Conservation (phyloP, 1,140 invertebrate genomes). For the Apis laboriosa region DNA sequence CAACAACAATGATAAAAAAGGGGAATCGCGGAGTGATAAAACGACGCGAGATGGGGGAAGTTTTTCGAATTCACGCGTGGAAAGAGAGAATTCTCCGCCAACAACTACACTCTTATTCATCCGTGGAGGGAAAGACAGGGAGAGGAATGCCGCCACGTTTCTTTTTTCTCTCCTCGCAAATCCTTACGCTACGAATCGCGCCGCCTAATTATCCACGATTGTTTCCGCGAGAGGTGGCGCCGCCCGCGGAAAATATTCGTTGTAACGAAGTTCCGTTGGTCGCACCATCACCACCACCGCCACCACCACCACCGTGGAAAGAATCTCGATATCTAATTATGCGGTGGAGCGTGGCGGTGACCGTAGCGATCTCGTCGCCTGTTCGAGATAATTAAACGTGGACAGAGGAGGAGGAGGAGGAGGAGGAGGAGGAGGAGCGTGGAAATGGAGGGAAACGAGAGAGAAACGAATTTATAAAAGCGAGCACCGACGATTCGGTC, state of each 20-base stretch:
- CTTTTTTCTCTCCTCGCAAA: background rate
- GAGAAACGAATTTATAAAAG: constrained; percentile 29
- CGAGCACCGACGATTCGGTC: background rate
- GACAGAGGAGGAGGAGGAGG: background rate
- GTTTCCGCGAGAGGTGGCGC: background rate
- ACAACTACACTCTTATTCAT: background rate
- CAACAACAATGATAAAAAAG: no score
- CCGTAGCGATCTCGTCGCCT: constrained; percentile 4
- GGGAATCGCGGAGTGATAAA: no score
- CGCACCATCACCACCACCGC: no score
- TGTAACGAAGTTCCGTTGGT: constrained; percentile 14
- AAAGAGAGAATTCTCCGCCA: background rate
- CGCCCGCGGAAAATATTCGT: constrained; percentile 19
- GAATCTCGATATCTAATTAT: constrained; percentile 23
- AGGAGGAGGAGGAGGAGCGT: background rate
- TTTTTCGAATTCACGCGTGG: background rate
- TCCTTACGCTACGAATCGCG: background rate
- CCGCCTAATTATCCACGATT: constrained; percentile 18
- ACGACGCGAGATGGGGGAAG: no score
- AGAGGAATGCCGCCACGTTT: no score
- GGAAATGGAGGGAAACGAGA: background rate
- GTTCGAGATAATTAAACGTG: constrained; percentile 36
- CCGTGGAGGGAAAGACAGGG: background rate
- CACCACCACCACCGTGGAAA: background rate
- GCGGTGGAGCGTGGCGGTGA: constrained; percentile 12